A percentile compares a stretch with the other conserved stretches of the same genome.
Conservation (phyloP, 2,113 vertebrate genomes). For the Brachirus orientalis region DNA sequence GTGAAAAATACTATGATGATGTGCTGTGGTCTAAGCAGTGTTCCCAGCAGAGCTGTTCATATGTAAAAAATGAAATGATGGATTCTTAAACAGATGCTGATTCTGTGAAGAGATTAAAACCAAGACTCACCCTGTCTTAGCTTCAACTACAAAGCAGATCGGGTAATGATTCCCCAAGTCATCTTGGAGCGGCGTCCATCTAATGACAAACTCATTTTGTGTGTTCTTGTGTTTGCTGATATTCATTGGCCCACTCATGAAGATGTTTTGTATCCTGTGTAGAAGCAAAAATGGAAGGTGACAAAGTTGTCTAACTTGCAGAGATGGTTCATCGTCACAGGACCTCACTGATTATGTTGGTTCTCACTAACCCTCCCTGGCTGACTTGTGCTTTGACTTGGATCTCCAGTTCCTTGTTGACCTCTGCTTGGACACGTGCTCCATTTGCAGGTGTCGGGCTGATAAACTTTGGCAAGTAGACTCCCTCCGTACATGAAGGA, state of each 20-base stretch:
- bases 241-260: slow-evolving; percentile 59
- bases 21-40: no score
- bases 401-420: slow-evolving; percentile 67
- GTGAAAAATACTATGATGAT: no score
- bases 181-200: slow-evolving; percentile 56
- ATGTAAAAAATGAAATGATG: neutral
- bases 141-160: slow-evolving; percentile 71
- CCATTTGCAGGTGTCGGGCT: slow-evolving; percentile 66
- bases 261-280: slow-evolving; percentile 53
- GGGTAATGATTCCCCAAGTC: slow-evolving; percentile 52
- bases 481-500: slow-evolving; percentile 68
- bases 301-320: neutral
- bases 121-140: slow-evolving; percentile 46
- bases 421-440: slow-evolving; percentile 39
- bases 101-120: neutral
- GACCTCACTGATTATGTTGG: neutral
- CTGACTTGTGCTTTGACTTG: slow-evolving; percentile 58
- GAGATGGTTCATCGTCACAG: neutral
- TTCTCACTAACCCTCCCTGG: slow-evolving; percentile 48
- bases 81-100: neutral
- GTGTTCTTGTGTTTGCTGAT: slow-evolving; percentile 46
- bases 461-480: slow-evolving; percentile 62
- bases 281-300: slow-evolving; percentile 6
- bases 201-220: slow-evolving; percentile 42
- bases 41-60: no score